Conservation (phyloP, 1,140 invertebrate genomes). For the Mya arenaria region DNA sequence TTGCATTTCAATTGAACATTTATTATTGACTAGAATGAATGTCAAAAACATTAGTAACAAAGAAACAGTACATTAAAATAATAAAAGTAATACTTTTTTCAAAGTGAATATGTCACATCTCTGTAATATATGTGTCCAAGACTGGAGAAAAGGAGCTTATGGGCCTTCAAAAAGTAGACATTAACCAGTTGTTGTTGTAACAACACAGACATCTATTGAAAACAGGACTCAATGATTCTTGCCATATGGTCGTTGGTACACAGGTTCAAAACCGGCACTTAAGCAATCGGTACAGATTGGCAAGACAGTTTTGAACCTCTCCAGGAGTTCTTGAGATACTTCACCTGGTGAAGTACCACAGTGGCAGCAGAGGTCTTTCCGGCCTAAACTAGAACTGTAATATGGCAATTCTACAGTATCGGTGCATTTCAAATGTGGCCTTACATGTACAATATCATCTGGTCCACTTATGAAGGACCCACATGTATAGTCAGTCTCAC, state of each 20-base stretch:
- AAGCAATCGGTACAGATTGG: background rate
- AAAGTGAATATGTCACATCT: too few species aligned
- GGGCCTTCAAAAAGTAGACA: too few species aligned
- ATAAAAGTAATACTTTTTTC: too few species aligned
- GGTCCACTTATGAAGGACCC: background rate
- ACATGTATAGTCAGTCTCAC: constrained; percentile 1
- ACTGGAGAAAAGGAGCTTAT: too few species aligned
- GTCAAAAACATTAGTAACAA: too few species aligned
- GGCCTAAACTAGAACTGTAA: background rate
- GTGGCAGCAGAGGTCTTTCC: background rate
- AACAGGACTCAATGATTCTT: too few species aligned
- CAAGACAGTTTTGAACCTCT: constrained; percentile 10
- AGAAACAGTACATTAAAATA: too few species aligned
- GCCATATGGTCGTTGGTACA: constrained; percentile 6
- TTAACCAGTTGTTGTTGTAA: too few species aligned
- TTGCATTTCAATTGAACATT: too few species aligned
- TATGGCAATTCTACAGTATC: constrained; percentile 11
- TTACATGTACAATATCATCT: background rate
- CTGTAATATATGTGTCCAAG: too few species aligned
- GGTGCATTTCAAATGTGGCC: background rate
- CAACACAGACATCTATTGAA: too few species aligned
- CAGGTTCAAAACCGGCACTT: background rate
- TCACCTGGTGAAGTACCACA: constrained; percentile 6
- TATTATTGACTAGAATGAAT: too few species aligned
- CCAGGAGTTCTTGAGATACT: background rate